Conservation (phyloP, 2,888 invertebrate genomes). For the Conistra vaccinii region DNA sequence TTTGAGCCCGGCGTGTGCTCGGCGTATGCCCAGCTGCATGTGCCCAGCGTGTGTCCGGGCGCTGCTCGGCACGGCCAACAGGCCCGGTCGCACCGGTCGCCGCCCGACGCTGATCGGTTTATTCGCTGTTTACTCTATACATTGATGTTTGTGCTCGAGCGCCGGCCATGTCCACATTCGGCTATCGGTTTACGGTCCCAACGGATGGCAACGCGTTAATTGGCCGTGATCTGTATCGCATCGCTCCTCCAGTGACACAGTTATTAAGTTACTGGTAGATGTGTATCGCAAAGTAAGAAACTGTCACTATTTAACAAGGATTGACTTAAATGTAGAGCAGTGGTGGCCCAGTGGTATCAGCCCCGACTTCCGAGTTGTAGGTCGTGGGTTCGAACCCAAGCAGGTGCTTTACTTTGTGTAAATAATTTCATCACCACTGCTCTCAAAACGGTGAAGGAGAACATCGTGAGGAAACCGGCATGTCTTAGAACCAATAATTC, state of each 20-base stretch:
- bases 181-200: constrained; percentile 26
- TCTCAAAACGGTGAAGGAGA: too few species aligned
- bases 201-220: constrained; percentile 52
- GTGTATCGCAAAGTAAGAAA: background rate
- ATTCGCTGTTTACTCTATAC: constrained; percentile 29
- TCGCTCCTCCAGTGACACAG: constrained; percentile 24
- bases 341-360: too few species aligned
- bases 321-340: constrained; percentile 9
- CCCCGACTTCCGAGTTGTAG: too few species aligned
- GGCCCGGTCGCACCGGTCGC: background rate
- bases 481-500: too few species aligned
- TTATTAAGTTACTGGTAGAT: constrained; percentile 23
- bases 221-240: constrained; percentile 43
- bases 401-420: too few species aligned
- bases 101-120: constrained; percentile 9
- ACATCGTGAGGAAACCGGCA: too few species aligned
- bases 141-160: constrained; percentile 13
- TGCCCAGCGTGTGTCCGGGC: background rate
- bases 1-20: background rate
- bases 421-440: too few species aligned
- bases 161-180: background rate
- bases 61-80: background rate
- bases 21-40: background rate
- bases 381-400: too few species aligned
- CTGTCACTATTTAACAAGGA: background rate